Evolutionary conservation across 2,888 invertebrate species (phyloP), one percentile per base, ranked within the genome.

Genomic region (Caenorhabditis becei): DNA sequence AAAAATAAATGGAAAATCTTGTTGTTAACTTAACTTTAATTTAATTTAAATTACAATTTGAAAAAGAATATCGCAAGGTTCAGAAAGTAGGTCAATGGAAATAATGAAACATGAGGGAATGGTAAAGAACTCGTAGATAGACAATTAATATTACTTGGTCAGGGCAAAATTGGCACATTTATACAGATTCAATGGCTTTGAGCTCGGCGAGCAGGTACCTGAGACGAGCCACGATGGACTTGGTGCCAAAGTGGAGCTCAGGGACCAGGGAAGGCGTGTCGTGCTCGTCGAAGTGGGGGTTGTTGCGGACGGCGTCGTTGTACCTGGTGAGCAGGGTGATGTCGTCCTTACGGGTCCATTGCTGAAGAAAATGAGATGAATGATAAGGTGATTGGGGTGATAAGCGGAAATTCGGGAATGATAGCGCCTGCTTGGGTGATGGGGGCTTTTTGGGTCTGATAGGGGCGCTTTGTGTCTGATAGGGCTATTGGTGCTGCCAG

Each of bases 331-430:
- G 32, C 11, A 80, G 35, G 7, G n/a, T 11, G 0, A 80, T 59
- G 37, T 80, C 80, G 20, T 75, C 58, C 24, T 70, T 51, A 35
- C 54, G 49, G 0, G 80, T 51, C 80, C 80, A 80, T 35, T 59
- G 63, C 80, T 80, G 65, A 37, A 67, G 58, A 8, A 10, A 54
- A 20, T 18, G 26, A 35, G 18, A 58, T n/a, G 18, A 32, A 18
- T 14, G 10, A 24, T n/a, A n/a, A n/a, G n/a, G n/a, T n/a, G n/a
- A n/a, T n/a, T n/a, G n/a, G n/a, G n/a, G n/a, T n/a, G n/a, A n/a
- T n/a, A n/a, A n/a, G n/a, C n/a, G n/a, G n/a, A n/a, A n/a, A n/a
- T n/a, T n/a, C n/a, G n/a, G n/a, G n/a, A n/a, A n/a, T n/a, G n/a
- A n/a, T n/a, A n/a, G n/a, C n/a, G n/a, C n/a, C n/a, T n/a, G n/a